These are phyloP conservation scores for Caenorhabditis sp. DNA, from an alignment of 2,888 invertebrate species.

Conservation along the genomic window DNA sequence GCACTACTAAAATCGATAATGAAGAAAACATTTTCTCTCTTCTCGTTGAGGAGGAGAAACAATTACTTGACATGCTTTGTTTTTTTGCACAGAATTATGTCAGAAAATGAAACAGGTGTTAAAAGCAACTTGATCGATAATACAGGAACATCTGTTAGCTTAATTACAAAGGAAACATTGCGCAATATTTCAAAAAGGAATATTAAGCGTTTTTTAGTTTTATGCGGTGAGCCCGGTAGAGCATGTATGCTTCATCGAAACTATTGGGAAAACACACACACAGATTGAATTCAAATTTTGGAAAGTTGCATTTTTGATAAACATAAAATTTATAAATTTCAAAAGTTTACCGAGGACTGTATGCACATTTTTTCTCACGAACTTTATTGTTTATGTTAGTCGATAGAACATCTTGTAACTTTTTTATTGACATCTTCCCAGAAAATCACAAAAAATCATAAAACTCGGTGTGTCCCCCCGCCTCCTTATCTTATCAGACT, in stretches of 20 bases:
- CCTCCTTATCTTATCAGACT: neutral
- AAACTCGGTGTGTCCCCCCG: neutral
- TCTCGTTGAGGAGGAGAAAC: neutral
- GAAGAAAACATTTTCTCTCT: neutral
- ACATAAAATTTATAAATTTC: too few species aligned
- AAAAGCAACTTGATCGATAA: neutral
- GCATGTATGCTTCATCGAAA: neutral
- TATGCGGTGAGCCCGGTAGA: neutral
- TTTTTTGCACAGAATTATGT: neutral
- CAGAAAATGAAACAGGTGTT: neutral
- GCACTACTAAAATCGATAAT: neutral
- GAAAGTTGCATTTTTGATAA: too few species aligned
- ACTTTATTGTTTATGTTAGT: too few species aligned
- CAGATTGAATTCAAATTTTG: too few species aligned
- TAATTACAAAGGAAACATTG: neutral
- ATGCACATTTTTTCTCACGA: too few species aligned
- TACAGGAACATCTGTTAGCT: neutral
- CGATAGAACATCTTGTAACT: too few species aligned
- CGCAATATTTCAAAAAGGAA: neutral
- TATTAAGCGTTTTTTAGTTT: neutral
- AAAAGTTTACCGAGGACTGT: too few species aligned
- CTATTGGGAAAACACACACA: neutral
- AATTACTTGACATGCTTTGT: neutral
- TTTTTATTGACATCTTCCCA: neutral
- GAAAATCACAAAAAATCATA: neutral